These are phyloP conservation scores for Ormyrus labotus DNA, from an alignment of 2,888 invertebrate genomes.

Conservation along the genomic window DNA sequence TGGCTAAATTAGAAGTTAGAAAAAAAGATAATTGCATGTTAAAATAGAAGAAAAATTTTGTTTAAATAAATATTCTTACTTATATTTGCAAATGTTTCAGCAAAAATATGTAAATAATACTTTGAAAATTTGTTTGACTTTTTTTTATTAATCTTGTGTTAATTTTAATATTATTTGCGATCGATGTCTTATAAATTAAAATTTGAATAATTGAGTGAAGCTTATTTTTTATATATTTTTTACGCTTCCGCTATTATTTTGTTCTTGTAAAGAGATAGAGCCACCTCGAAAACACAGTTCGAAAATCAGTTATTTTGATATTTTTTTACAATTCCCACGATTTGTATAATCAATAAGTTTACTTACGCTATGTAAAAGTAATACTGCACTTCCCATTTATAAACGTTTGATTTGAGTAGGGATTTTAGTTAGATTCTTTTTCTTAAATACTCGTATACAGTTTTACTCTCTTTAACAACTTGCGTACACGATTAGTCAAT, in stretches of 20 bases:
- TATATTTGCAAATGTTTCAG: not conserved
- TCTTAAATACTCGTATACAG: not conserved
- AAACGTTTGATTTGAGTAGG: too few relatives aligned
- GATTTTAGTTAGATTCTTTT: too few relatives aligned
- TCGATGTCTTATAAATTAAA: too few relatives aligned
- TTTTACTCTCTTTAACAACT: not conserved
- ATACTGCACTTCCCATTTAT: too few relatives aligned
- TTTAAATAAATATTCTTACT: not conserved
- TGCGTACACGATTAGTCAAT: not conserved
- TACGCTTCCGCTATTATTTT: not conserved
- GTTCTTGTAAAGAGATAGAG: conserved; percentile 18
- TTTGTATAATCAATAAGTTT: too few relatives aligned
- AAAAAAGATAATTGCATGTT: too few relatives aligned
- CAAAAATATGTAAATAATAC: not conserved
- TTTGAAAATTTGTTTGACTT: not conserved
- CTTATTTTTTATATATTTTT: not conserved
- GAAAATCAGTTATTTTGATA: not conserved
- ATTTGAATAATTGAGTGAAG: too few relatives aligned
- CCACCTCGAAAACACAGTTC: not conserved
- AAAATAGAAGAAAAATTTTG: not conserved
- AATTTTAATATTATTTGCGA: too few relatives aligned
- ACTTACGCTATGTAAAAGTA: too few relatives aligned
- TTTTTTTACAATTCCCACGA: not conserved
- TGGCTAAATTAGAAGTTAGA: not conserved
- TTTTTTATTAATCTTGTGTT: too few relatives aligned